A percentile compares a stretch with the other conserved stretches of the same genome.
Evolutionary conservation across 1,140 invertebrate genomes (phyloP).

Genomic region (Chironomus tepperi): DNA sequence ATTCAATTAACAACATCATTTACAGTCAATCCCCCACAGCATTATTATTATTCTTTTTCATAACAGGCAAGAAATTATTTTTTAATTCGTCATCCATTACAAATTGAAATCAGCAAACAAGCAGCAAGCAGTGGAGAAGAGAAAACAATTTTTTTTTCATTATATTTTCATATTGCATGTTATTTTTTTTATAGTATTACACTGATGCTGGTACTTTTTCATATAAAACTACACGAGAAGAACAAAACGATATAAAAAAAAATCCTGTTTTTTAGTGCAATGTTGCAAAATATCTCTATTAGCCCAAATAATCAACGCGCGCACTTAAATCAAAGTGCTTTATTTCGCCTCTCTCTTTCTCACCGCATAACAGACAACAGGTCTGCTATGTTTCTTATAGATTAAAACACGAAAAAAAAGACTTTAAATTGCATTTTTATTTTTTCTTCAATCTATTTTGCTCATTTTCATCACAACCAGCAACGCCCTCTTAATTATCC

Average conservation of each 20-base stretch:
- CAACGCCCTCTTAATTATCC: conserved; percentile 22
- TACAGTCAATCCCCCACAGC: no score
- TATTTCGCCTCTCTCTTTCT: background rate
- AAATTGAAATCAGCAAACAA: background rate
- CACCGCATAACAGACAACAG: background rate
- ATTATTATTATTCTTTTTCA: background rate
- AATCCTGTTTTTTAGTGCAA: background rate
- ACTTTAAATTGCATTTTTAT: conserved; percentile 20
- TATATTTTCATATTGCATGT: no score
- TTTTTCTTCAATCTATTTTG: conserved; percentile 16
- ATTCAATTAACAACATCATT: no score
- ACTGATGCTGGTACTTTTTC: no score
- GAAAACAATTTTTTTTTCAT: background rate
- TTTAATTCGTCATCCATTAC: conserved; percentile 13
- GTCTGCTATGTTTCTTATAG: conserved; percentile 3
- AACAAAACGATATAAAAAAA: background rate
- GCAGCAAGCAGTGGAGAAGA: background rate
- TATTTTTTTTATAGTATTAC: no score
- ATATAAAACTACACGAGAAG: no score
- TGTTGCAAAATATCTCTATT: conserved; percentile 9
- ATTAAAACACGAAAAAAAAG: conserved; percentile 4
- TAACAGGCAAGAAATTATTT: conserved; percentile 7
- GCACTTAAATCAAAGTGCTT: conserved; percentile 5
- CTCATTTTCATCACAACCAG: background rate
- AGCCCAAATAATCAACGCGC: conserved; percentile 11